These are phyloP conservation scores for Limosa lapponica DNA, from an alignment of 2,797 vertebrate species.

Conservation along the genomic window DNA sequence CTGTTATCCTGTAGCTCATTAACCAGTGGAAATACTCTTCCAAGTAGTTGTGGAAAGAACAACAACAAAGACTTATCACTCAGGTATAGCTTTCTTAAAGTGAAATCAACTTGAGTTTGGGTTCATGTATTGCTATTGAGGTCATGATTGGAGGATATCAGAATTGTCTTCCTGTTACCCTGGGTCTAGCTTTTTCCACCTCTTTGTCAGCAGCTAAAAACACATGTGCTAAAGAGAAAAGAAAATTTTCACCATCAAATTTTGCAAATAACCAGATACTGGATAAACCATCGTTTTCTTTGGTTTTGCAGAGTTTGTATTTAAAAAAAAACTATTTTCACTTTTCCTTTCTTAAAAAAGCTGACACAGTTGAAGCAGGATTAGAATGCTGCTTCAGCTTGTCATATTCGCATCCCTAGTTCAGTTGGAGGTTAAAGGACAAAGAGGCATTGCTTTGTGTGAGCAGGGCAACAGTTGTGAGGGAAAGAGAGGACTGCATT, in stretches of 20 bases:
- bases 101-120: neutral
- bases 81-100: neutral
- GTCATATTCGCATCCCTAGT: neutral
- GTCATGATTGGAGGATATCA: neutral
- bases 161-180: neutral
- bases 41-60: neutral
- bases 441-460: neutral
- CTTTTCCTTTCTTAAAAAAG: neutral
- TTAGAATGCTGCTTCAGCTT: neutral
- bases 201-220: neutral
- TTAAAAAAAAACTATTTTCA: neutral
- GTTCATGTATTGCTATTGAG: neutral
- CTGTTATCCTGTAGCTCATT: neutral
- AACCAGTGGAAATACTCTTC: neutral
- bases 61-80: neutral
- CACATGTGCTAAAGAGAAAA: fast-evolving
- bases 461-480: neutral
- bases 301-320: neutral
- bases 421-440: neutral
- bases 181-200: neutral
- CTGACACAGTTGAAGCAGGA: neutral
- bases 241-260: neutral
- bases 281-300: neutral
- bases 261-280: neutral
- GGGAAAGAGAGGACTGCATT: neutral